Evolutionary conservation across 2,113 vertebrate species (phyloP).

Genomic region (Misgurnus mizolepis): DNA sequence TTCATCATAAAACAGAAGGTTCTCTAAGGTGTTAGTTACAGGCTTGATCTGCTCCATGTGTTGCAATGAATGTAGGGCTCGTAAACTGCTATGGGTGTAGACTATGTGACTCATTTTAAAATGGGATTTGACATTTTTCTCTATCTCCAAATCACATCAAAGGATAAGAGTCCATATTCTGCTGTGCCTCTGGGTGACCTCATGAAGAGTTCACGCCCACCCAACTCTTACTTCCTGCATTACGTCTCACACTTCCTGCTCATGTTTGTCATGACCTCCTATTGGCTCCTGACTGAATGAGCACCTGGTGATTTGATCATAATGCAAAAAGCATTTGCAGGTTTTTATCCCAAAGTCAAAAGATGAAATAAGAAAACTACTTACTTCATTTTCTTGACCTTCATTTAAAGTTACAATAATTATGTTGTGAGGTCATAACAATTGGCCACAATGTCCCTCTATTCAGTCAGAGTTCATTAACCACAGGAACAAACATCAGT

Average conservation of each 20-base stretch:
- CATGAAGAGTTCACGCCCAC: conserved; percentile 39
- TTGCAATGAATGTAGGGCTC: conserved; percentile 2
- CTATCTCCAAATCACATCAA: conserved; percentile 34
- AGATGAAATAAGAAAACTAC: too few species aligned
- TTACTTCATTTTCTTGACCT: background rate
- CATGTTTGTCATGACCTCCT: conserved; percentile 34
- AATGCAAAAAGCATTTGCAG: background rate
- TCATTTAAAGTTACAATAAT: background rate
- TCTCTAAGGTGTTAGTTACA: conserved; percentile 18
- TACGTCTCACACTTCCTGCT: conserved; percentile 35
- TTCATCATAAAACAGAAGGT: conserved; percentile 5
- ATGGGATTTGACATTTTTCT: conserved; percentile 10
- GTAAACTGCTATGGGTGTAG: conserved; percentile 29
- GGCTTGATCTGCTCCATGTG: background rate
- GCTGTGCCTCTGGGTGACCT: conserved; percentile 29
- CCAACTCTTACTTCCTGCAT: conserved; percentile 38
- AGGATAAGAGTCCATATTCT: conserved; percentile 35
- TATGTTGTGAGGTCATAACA: conserved; percentile 22
- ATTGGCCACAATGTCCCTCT: background rate
- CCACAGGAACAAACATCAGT: background rate
- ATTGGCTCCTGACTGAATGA: conserved; percentile 33
- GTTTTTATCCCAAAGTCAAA: too few species aligned
- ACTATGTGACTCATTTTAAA: conserved; percentile 20
- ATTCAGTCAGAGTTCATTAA: conserved; percentile 15
- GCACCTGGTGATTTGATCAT: conserved; percentile 31